phyloP scores from a whole-genome alignment of 2,113 vertebrate species.

The Psephotus haematonotus region DNA sequence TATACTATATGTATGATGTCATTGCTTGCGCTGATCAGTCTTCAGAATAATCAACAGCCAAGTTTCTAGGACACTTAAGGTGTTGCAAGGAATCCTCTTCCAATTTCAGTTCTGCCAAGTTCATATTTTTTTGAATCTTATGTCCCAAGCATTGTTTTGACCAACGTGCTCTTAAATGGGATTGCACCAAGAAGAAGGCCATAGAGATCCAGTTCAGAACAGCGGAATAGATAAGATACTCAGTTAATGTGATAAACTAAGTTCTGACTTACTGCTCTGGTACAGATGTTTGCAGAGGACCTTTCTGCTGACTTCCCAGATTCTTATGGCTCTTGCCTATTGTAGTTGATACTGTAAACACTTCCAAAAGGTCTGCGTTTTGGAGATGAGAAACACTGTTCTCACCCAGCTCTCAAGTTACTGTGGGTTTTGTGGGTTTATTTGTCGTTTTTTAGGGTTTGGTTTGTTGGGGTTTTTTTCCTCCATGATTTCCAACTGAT shows the following conservation, averaged over 20 bases:
- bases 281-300: background rate
- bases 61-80: background rate
- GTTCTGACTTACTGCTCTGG: background rate
- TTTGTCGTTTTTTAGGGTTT: background rate
- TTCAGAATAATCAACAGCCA: background rate
- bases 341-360: background rate
- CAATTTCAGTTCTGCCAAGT: background rate
- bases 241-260: background rate
- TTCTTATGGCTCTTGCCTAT: background rate
- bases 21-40: background rate
- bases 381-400: background rate
- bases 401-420: background rate
- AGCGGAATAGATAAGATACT: background rate
- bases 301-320: background rate
- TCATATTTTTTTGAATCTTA: background rate
- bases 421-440: background rate
- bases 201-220: background rate
- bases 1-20: background rate
- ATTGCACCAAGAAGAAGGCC: background rate
- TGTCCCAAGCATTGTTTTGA: background rate
- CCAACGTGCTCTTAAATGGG: background rate
- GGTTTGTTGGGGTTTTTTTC: background rate
- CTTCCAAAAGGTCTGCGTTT: background rate
- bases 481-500: background rate
- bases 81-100: background rate